Percentiles rank a stretch among this genome's conserved stretches.
Conservation (phyloP, 2,797 vertebrate species). For the Silurus aristotelis region DNA sequence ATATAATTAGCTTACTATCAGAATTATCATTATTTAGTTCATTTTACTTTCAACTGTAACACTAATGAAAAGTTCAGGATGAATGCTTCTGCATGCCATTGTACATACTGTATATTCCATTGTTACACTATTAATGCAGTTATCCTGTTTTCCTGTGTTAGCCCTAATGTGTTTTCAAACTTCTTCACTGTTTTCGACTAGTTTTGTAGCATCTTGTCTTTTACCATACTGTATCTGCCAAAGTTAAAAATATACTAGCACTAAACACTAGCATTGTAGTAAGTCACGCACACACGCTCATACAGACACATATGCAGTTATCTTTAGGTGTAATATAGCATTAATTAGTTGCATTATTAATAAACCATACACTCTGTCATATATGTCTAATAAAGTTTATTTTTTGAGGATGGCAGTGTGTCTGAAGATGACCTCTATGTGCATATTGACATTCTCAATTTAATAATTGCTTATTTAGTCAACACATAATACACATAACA, state of each 20-base stretch:
- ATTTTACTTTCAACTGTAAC: too few species aligned
- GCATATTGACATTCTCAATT: neutral
- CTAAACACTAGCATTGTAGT: neutral
- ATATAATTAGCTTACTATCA: too few species aligned
- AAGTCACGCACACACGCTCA: neutral
- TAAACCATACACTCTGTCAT: neutral
- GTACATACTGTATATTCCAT: neutral
- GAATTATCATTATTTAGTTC: too few species aligned
- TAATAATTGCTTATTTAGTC: neutral
- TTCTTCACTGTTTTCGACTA: neutral
- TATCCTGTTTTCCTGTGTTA: too few species aligned
- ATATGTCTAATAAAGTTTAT: neutral
- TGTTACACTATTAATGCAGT: neutral
- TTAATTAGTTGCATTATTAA: neutral
- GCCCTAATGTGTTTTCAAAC: neutral
- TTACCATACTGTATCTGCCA: neutral
- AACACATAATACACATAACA: conserved; percentile 9
- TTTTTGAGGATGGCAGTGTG: neutral
- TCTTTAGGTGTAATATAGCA: neutral
- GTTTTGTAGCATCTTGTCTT: neutral
- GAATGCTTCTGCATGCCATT: too few species aligned
- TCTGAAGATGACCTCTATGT: neutral
- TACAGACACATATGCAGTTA: neutral
- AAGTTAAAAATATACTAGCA: neutral
- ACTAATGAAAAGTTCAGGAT: too few species aligned